Conservation (phyloP, 2,888 invertebrate genomes). For the Heliconius ismenius region DNA sequence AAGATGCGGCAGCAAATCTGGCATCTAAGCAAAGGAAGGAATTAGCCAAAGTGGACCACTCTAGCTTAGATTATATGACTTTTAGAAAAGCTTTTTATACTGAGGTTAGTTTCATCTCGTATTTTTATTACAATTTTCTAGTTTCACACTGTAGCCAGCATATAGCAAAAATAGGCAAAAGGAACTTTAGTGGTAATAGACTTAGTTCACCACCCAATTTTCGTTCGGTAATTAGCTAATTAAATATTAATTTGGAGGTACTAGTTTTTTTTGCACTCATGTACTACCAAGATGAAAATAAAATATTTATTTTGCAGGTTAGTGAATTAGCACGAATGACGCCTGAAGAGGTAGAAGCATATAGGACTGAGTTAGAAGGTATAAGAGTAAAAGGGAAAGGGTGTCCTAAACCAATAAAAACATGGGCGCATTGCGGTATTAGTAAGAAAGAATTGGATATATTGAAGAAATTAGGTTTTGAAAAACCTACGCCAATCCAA, state of each 20-base stretch:
- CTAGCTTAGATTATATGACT: conserved; percentile 91
- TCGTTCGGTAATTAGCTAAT: no score
- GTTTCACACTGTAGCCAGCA: no score
- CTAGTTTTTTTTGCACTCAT: no score
- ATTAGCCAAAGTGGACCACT: conserved; percentile 95
- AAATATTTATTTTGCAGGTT: conserved; percentile 79
- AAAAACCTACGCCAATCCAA: conserved; percentile 99
- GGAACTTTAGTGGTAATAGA: no score
- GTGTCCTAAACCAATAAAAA: conserved; percentile 96
- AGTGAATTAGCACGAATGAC: conserved; percentile 97
- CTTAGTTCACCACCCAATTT: no score
- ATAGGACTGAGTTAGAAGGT: conserved; percentile 94
- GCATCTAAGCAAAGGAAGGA: conserved; percentile 96
- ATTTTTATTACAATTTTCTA: not conserved
- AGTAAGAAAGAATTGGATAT: conserved; percentile 97
- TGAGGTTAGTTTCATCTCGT: conserved; percentile 83
- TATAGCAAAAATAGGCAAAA: no score
- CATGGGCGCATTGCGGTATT: conserved; percentile 99
- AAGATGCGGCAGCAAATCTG: conserved; percentile 92
- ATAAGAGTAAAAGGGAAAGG: conserved; percentile 98
- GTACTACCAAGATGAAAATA: not conserved
- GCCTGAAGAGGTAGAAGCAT: conserved; percentile 90
- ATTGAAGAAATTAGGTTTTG: conserved; percentile 93
- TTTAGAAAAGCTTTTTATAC: conserved; percentile 98
- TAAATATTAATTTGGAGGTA: no score